Evolutionary conservation across 2,888 invertebrate genomes (phyloP).

Genomic region (Melinopterus prodromus): DNA sequence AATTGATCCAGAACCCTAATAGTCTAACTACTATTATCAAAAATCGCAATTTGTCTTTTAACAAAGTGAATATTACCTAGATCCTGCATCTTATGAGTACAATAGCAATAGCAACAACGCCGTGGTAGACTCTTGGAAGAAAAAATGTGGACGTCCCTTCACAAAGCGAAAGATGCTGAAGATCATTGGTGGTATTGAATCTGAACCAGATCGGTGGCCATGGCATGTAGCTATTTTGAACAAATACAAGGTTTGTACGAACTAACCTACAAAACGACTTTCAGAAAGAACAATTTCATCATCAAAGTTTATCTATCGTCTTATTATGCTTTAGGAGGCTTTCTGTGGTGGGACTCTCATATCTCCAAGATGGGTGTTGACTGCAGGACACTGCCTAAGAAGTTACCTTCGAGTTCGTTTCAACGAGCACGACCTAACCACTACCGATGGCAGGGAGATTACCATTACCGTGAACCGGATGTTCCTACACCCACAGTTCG

Average conservation of each 20-base stretch:
- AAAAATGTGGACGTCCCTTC: constrained; percentile 51
- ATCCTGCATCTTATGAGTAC: constrained; percentile 25
- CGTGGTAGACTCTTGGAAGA: constrained; percentile 22
- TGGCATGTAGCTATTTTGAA: constrained; percentile 95
- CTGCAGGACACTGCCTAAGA: constrained; percentile 87
- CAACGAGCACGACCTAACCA: constrained; percentile 85
- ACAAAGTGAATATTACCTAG: constrained; percentile 6
- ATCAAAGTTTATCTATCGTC: not conserved
- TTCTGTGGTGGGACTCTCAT: constrained; percentile 90
- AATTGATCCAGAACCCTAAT: not conserved
- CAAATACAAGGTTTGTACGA: constrained; percentile 72
- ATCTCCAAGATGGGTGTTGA: constrained; percentile 83
- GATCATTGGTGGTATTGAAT: constrained; percentile 87
- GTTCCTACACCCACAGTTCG: constrained; percentile 85
- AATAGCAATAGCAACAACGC: not conserved
- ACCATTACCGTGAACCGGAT: constrained; percentile 78
- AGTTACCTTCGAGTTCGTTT: constrained; percentile 80
- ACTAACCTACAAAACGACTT: not conserved
- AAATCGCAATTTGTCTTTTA: not conserved
- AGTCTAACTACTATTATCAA: not conserved
- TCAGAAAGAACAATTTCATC: not conserved
- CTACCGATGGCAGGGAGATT: constrained; percentile 78
- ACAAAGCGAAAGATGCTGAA: constrained; percentile 66
- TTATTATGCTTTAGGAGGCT: constrained; percentile 69
- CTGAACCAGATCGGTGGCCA: constrained; percentile 87